A percentile compares a stretch with the other conserved stretches of the same genome.
Conservation (phyloP, 2,797 vertebrate species). For the Enteromius argenteus region DNA sequence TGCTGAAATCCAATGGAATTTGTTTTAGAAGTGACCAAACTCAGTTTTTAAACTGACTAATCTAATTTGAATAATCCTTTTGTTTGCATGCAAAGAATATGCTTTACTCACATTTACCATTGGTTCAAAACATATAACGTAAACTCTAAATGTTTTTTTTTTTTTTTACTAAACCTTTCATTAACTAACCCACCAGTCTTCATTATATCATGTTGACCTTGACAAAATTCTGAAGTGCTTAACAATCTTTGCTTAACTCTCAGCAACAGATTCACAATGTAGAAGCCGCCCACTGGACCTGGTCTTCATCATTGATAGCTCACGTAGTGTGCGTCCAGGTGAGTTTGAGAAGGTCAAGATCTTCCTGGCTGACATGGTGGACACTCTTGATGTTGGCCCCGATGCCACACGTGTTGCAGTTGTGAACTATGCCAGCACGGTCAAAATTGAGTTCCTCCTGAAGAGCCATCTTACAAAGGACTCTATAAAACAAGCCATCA, state of each 20-base stretch:
- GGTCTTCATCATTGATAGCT: conserved; percentile 95
- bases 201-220: background rate
- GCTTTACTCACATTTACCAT: background rate
- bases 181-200: background rate
- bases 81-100: conserved; percentile 24
- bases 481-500: conserved; percentile 89
- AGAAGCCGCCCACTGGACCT: conserved; percentile 88
- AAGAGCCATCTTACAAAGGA: conserved; percentile 85
- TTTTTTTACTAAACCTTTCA: conserved; percentile 34
- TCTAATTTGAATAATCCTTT: background rate
- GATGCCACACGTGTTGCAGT: conserved; percentile 89
- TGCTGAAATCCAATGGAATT: conserved; percentile 25
- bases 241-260: conserved; percentile 64
- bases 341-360: conserved; percentile 97
- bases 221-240: background rate
- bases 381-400: conserved; percentile 87
- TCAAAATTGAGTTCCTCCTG: conserved; percentile 94
- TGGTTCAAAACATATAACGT: conserved; percentile 14
- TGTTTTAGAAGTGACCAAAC: conserved; percentile 11
- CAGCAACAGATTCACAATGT: conserved; percentile 82
- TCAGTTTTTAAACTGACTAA: conserved; percentile 16
- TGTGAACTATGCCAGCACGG: conserved; percentile 95
- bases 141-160: background rate
- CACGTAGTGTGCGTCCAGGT: conserved; percentile 92
- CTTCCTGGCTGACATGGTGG: conserved; percentile 92